Evolutionary conservation across 2,888 invertebrate genomes (phyloP), one percentile per base, ranked within the genome.

Genomic region (Folsomia manolachei): DNA sequence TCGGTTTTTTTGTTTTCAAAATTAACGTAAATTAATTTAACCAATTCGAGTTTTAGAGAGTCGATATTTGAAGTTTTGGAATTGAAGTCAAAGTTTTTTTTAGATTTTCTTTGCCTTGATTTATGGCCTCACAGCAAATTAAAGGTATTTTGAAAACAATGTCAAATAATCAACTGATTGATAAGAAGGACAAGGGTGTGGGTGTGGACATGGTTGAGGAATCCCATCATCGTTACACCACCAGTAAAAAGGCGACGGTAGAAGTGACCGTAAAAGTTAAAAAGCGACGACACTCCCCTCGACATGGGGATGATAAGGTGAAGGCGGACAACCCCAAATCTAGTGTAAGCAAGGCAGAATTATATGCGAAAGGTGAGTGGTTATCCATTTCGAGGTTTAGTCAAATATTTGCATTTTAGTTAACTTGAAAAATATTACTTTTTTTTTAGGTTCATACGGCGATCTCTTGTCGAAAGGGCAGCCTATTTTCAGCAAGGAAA

Each of bases 261-360:
- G 75, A 75, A 27, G 75, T 75, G 21, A 72, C 71, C 11, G 71
- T 75, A 11, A 75, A 75, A 27, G 75, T 75, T 1, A 75, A 75
- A 27, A 75, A 75, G 26, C 70, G 70, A 14, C 71, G 75, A 2
- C 70, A 72, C 24, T 69, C 69, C 27, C 53, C 69, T 1, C 18
- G 1, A 11, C 70, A 70, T 2, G 19, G n/a, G 9, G 52, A 53
- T 0, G 27, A 27, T n/a, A n/a, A n/a, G n/a, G n/a, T n/a, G n/a
- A n/a, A n/a, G n/a, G n/a, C n/a, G n/a, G n/a, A n/a, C n/a, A n/a
- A n/a, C n/a, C n/a, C 11, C 26, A 21, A 52, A 52, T 21, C n/a
- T 11, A 11, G 2, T 14, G 27, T 18, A 27, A 18, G n/a, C 14
- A 19, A 11, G 14, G 23, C 19, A 21, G 19, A 39, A 52, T 7